phyloP scores from a whole-genome alignment of 2,113 vertebrate genomes.

The Channa argus region DNA sequence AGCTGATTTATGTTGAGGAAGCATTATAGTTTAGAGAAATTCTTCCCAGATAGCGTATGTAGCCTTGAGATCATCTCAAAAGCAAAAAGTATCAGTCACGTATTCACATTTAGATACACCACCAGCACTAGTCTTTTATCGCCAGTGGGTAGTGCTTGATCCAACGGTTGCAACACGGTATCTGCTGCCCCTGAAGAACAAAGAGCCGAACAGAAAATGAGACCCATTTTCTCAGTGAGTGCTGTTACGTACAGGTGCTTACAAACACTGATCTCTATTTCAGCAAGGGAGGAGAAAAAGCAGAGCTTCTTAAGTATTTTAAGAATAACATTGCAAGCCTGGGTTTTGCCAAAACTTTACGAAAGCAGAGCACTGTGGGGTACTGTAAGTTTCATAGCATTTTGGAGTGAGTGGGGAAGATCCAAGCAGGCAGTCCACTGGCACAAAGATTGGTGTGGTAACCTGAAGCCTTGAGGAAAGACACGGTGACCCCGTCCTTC shows the following conservation, averaged over 20 bases:
- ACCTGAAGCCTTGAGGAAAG: slow-evolving; percentile 40
- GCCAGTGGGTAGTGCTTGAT: slow-evolving; percentile 51
- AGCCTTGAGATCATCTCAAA: slow-evolving; percentile 55
- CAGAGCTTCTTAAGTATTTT: slow-evolving; percentile 61
- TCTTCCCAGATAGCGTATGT: slow-evolving; percentile 58
- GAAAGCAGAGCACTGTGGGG: slow-evolving; percentile 38
- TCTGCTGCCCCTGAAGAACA: slow-evolving; percentile 58
- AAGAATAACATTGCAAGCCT: slow-evolving; percentile 49
- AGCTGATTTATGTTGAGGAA: slow-evolving; percentile 72
- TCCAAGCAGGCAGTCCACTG: slow-evolving; percentile 35
- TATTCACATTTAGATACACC: slow-evolving; percentile 49
- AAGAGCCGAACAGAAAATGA: slow-evolving; percentile 63
- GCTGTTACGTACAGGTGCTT: slow-evolving; percentile 53
- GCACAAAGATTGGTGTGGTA: slow-evolving; percentile 39
- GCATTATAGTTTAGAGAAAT: slow-evolving; percentile 63
- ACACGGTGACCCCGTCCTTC: slow-evolving; percentile 27
- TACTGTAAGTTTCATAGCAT: slow-evolving; percentile 44
- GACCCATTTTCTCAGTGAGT: slow-evolving; percentile 49
- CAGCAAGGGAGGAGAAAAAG: slow-evolving; percentile 46
- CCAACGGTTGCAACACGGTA: slow-evolving; percentile 33
- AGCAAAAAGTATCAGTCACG: slow-evolving; percentile 30
- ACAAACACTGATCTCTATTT: slow-evolving; percentile 57
- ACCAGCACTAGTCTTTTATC: slow-evolving; percentile 28
- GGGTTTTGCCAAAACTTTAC: slow-evolving; percentile 52
- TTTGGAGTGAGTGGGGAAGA: slow-evolving; percentile 41